A percentile compares a stretch with the other conserved stretches of the same genome.
These are phyloP conservation scores for Bombus cullumanus DNA, from an alignment of 1,140 invertebrate genomes.

Conservation along the genomic window DNA sequence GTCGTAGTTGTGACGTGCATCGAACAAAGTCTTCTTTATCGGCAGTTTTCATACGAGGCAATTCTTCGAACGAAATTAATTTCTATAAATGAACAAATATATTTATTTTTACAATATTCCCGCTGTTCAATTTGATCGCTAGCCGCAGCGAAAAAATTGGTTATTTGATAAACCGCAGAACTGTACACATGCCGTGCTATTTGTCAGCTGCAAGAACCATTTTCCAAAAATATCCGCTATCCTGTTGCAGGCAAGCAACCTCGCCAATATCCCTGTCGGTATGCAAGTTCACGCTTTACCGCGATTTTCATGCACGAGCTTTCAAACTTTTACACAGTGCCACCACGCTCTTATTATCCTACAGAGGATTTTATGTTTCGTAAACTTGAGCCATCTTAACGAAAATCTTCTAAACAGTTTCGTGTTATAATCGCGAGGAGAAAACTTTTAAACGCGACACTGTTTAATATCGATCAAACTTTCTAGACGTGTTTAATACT, in stretches of 20 bases:
- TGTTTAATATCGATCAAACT: constrained; percentile 26
- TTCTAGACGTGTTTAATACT: background rate
- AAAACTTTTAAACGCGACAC: background rate
- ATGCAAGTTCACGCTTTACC: background rate
- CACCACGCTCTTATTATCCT: background rate
- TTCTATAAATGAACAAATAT: too few relatives aligned
- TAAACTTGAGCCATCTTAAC: background rate
- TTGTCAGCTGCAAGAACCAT: background rate
- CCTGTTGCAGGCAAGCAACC: background rate
- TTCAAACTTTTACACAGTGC: background rate
- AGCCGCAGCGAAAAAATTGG: background rate
- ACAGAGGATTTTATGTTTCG: background rate
- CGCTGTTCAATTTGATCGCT: background rate
- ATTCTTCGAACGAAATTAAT: background rate
- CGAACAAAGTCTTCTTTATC: background rate
- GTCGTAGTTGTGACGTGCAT: background rate
- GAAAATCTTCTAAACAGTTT: background rate
- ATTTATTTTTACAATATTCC: background rate
- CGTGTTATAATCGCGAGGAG: background rate
- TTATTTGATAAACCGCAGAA: background rate
- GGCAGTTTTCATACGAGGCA: too few relatives aligned
- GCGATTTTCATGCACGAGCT: background rate
- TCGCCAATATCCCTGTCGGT: background rate
- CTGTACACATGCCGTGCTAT: background rate
- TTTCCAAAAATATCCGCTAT: background rate